Percentiles rank a stretch among this genome's conserved stretches.
These are phyloP conservation scores for Campoplex nolae DNA, from an alignment of 2,888 invertebrate genomes.

Conservation along the genomic window DNA sequence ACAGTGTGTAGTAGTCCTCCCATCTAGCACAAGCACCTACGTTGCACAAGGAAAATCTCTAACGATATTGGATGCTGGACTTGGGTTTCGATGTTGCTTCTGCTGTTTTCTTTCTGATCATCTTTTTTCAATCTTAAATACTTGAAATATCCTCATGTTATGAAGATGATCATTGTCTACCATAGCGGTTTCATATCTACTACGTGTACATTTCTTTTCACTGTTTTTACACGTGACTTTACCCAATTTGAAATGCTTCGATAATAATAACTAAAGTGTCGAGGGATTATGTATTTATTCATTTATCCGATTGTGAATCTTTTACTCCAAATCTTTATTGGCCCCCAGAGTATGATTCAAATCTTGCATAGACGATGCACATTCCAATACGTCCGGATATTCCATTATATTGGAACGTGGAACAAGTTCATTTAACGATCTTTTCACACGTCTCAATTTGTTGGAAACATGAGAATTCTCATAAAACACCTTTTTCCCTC, in stretches of 20 bases:
- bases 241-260: not conserved
- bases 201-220: not conserved
- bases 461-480: conserved; percentile 17
- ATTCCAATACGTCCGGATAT: not conserved
- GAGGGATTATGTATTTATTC: not conserved
- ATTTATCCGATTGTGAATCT: not conserved
- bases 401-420: not conserved
- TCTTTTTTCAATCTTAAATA: not conserved
- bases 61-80: conserved; percentile 17
- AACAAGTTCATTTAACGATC: conserved; percentile 25
- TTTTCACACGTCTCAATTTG: conserved; percentile 36
- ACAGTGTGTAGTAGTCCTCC: conserved; percentile 8
- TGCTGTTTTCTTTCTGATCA: not conserved
- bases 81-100: not conserved
- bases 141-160: not conserved
- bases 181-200: not conserved
- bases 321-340: not conserved
- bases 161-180: not conserved
- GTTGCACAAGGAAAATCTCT: not conserved
- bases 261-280: not conserved
- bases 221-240: not conserved
- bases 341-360: not conserved
- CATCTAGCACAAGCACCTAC: conserved; percentile 16
- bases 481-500: conserved; percentile 5
- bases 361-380: not conserved